Evolutionary conservation across 1,140 invertebrate genomes (phyloP).

Genomic region (Drosophila tristis): DNA sequence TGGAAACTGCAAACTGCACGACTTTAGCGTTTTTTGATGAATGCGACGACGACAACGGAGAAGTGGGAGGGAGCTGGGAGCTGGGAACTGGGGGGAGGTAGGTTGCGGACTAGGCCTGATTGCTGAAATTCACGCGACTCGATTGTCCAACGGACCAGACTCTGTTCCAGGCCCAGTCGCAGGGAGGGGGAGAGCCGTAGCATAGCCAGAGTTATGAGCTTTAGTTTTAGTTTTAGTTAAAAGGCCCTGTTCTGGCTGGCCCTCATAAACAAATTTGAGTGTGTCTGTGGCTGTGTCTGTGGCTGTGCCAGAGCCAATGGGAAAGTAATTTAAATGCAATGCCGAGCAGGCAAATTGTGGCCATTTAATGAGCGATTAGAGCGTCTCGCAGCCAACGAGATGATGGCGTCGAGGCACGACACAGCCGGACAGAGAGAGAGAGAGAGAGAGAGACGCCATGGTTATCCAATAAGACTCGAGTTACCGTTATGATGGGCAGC

Average conservation of each 20-base stretch:
- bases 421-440: not conserved
- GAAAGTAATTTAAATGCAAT: slow-evolving; percentile 79
- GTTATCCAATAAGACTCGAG: not conserved
- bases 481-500: slow-evolving; percentile 46
- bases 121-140: slow-evolving; percentile 76
- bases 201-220: slow-evolving; percentile 67
- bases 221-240: slow-evolving; percentile 81
- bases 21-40: slow-evolving; percentile 74
- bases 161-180: not conserved
- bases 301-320: slow-evolving; percentile 52
- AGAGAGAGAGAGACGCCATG: not conserved
- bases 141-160: slow-evolving; percentile 17
- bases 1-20: slow-evolving; percentile 62
- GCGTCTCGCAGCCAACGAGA: slow-evolving; percentile 32
- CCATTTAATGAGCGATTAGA: slow-evolving; percentile 80
- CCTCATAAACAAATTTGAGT: slow-evolving; percentile 73
- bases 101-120: slow-evolving; percentile 49
- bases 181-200: slow-evolving; percentile 6
- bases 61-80: not conserved
- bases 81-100: slow-evolving; percentile 21
- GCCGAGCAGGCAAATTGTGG: slow-evolving; percentile 72
- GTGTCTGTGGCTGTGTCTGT: not conserved
- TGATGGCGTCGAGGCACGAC: slow-evolving; percentile 51
- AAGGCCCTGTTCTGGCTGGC: slow-evolving; percentile 65
- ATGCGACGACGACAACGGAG: slow-evolving; percentile 59